phyloP scores from a whole-genome alignment of 1,140 invertebrate species.

The Aricia agestis region DNA sequence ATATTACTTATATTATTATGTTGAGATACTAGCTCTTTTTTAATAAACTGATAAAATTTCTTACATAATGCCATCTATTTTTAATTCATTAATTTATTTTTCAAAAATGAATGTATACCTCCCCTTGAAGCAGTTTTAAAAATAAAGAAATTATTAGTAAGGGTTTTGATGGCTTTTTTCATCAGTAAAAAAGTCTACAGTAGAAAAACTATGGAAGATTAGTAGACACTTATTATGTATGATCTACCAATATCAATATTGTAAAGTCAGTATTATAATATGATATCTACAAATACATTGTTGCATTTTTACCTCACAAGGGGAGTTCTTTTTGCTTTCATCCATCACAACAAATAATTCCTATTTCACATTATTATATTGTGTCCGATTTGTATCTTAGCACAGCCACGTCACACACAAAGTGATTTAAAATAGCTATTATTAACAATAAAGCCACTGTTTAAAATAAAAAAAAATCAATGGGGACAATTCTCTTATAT shows the following conservation, averaged over 20 bases:
- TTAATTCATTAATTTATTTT: neutral
- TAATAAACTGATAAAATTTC: neutral
- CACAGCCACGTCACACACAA: slow-evolving; percentile 60
- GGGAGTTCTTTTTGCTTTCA: slow-evolving; percentile 65
- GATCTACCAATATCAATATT: slow-evolving; percentile 1
- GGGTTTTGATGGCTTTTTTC: slow-evolving; percentile 12
- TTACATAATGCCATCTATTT: slow-evolving; percentile 5
- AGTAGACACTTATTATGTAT: neutral
- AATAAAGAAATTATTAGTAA: slow-evolving; percentile 3
- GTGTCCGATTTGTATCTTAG: slow-evolving; percentile 49
- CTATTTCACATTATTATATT: slow-evolving; percentile 61
- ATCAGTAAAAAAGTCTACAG: neutral
- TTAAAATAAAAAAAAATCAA: slow-evolving; percentile 71
- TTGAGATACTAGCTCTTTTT: neutral
- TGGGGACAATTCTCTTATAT: slow-evolving; percentile 46
- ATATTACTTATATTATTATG: no score
- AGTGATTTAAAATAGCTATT: slow-evolving; percentile 65
- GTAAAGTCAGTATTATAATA: slow-evolving; percentile 9
- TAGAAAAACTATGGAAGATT: slow-evolving; percentile 7
- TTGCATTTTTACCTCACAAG: slow-evolving; percentile 67
- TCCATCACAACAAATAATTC: slow-evolving; percentile 62
- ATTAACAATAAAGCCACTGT: slow-evolving; percentile 67
- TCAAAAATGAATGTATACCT: slow-evolving; percentile 10
- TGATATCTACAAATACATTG: slow-evolving; percentile 34
- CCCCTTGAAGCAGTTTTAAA: slow-evolving; percentile 21